Base-by-base conservation (phyloP, 1,140 invertebrate species). In the Matsumurasca onukii region DNA sequence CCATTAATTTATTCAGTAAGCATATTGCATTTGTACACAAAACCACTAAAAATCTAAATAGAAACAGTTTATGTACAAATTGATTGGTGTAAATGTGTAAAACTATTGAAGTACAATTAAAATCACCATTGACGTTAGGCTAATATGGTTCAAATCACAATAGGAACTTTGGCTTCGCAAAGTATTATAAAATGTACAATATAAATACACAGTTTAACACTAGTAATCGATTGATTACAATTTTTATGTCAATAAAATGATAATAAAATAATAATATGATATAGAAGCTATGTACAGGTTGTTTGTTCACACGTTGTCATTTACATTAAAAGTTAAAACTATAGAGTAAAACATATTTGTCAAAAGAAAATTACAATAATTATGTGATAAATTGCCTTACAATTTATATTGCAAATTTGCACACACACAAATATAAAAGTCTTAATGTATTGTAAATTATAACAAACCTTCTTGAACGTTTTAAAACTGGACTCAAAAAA, bases 161-260 rank as follows among this genome's bases (percentile, higher is more conserved):
- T 59, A 59, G 55, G 55, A 59, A 59, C 55, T 59, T 59, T 59
- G 55, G 15, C 55, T 27, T 29, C 30, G 55, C 55, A 59, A 59
- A 59, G 55, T 59, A 59, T 5, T 25, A n/a, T 59, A 59, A 17
- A 39, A 39, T 17, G 17, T 29, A 59, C 55, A 59, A 39, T 52
- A 20, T 52, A 5, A 3, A 59, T 59, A 29, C 25, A 59, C 25
- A 39, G 17, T n/a, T n/a, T 39, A 39, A 39, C 5, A 39, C 34
- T 39, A 17, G 17, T 39, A 9, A 39, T n/a, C 34, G 5, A 39
- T 9, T 9, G 17, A 39, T 9, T 39, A 17, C 17, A 39, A 39
- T 39, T 9, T 9, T 39, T 9, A 5, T 39, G 17, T 59, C 12
- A 29, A 59, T 59, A 59, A 59, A 59, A 25, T 59, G 3, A 27